Conservation (phyloP, 2,797 vertebrate species). For the Sarcophilus harrisii region DNA sequence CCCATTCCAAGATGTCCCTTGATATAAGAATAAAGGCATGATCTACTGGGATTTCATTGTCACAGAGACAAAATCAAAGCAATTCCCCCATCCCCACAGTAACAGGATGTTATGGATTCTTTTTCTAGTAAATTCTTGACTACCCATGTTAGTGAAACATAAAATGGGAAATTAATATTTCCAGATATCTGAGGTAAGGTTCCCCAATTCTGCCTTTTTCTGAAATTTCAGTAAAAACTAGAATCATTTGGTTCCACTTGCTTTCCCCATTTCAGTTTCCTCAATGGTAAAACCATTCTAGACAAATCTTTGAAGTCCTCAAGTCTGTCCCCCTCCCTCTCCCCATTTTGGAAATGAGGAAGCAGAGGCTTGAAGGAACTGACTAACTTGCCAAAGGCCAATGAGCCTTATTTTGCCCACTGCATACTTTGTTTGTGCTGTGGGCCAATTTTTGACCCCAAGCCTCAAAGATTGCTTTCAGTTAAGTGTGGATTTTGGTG, state of each 20-base stretch:
- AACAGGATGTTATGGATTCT: neutral
- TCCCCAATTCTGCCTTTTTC: neutral
- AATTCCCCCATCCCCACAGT: neutral
- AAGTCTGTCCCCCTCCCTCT: neutral
- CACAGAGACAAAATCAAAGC: neutral
- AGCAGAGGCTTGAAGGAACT: neutral
- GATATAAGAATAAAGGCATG: neutral
- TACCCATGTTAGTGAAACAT: neutral
- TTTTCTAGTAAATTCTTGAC: neutral
- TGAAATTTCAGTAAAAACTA: neutral
- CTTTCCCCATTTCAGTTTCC: neutral
- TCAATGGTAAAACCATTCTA: neutral
- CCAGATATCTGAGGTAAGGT: neutral
- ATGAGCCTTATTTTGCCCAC: neutral
- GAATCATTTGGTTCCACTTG: neutral
- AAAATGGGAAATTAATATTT: neutral
- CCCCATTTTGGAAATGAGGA: neutral
- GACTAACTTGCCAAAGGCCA: neutral
- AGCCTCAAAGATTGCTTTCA: neutral
- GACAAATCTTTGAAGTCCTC: neutral
- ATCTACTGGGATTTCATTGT: neutral
- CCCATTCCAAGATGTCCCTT: neutral
- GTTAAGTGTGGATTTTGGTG: neutral
- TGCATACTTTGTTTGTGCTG: neutral
- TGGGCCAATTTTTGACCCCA: conserved; percentile 18